Evolutionary conservation across 2,113 vertebrate genomes (phyloP).

Genomic region (Pseudorhombus dupliciocellatus): DNA sequence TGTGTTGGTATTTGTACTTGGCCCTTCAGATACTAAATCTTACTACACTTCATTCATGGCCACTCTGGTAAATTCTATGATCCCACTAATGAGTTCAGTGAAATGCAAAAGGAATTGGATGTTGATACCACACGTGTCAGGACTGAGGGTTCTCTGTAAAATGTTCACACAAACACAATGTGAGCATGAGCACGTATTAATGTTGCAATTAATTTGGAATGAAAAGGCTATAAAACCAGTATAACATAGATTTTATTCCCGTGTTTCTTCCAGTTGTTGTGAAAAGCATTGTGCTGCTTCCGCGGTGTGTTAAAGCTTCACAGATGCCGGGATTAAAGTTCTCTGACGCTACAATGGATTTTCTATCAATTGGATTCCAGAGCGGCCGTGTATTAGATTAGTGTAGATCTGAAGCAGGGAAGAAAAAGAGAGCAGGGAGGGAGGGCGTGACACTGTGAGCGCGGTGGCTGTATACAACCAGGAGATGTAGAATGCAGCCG

Average conservation of each 20-base stretch:
- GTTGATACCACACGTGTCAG: neutral
- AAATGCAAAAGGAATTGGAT: neutral
- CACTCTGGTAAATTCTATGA: neutral
- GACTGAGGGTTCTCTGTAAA: neutral
- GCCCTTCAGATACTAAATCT: neutral
- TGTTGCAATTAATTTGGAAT: slow-evolving; percentile 30
- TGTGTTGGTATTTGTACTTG: neutral
- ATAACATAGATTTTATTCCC: slow-evolving; percentile 15
- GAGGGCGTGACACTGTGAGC: neutral
- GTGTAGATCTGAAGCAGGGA: neutral
- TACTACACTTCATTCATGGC: neutral
- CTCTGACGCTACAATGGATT: neutral
- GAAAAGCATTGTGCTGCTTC: slow-evolving; percentile 10
- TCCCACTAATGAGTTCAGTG: neutral
- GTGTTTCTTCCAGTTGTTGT: slow-evolving; percentile 35
- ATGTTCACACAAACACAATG: neutral
- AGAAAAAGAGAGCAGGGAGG: neutral
- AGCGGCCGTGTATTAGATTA: neutral
- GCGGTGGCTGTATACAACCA: neutral
- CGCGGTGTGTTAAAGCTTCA: neutral
- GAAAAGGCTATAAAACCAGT: slow-evolving; percentile 27
- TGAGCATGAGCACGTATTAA: slow-evolving; percentile 1
- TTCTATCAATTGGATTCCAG: neutral
- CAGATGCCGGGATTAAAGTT: neutral
- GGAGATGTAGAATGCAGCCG: neutral